Conservation (phyloP, 2,888 invertebrate genomes). For the Boloria selene region DNA sequence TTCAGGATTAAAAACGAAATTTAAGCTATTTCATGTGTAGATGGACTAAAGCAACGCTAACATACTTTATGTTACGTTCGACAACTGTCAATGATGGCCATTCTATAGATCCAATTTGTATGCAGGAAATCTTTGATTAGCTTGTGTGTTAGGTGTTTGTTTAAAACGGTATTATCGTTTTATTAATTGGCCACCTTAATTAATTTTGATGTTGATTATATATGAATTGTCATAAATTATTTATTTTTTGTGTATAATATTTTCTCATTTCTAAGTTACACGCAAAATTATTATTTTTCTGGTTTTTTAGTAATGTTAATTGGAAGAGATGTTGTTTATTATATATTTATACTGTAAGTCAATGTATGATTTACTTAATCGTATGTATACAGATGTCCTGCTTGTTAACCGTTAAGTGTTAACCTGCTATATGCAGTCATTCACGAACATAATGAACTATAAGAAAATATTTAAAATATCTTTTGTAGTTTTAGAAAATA, state of each 20-base stretch:
- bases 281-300: conserved; percentile 11
- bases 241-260: conserved; percentile 2
- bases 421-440: too few relatives aligned
- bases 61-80: conserved; percentile 28
- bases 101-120: conserved; percentile 33
- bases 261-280: conserved; percentile 1
- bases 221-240: conserved; percentile 16
- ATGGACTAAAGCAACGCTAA: conserved; percentile 11
- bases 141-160: conserved; percentile 32
- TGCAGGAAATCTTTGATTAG: conserved; percentile 34
- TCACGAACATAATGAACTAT: too few relatives aligned
- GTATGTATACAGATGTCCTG: too few relatives aligned
- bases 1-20: too few relatives aligned
- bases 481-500: too few relatives aligned
- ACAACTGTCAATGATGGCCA: conserved; percentile 31
- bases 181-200: conserved; percentile 24
- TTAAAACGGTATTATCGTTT: conserved; percentile 31
- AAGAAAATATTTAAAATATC: too few relatives aligned
- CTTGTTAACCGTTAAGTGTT: too few relatives aligned
- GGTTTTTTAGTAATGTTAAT: too few relatives aligned
- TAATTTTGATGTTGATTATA: conserved; percentile 10
- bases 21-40: conserved; percentile 6
- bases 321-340: too few relatives aligned
- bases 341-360: too few relatives aligned
- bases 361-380: too few relatives aligned